Conservation (phyloP, 2,113 vertebrate species). For the Suncus etruscus region DNA sequence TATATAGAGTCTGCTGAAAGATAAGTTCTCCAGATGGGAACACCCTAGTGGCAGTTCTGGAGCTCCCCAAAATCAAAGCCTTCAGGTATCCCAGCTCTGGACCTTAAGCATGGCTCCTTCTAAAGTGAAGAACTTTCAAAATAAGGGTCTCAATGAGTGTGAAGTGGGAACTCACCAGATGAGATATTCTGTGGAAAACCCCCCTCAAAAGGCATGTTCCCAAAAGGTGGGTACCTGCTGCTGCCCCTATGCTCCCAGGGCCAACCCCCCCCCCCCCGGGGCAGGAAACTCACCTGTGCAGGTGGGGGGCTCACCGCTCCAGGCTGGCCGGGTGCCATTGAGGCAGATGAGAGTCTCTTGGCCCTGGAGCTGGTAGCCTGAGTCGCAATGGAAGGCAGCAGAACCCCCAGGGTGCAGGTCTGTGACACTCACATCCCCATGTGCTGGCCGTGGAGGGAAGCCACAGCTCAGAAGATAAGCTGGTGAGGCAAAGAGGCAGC, state of each 20-base stretch:
- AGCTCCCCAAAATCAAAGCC: neutral
- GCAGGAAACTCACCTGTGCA: constrained; percentile 85
- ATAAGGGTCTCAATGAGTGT: neutral
- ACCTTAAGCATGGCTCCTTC: neutral
- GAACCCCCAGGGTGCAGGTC: constrained; percentile 94
- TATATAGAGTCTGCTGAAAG: neutral
- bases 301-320: constrained; percentile 90
- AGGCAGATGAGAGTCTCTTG: constrained; percentile 92
- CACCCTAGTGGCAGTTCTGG: neutral
- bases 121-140: neutral
- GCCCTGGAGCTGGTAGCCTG: constrained; percentile 93
- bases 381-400: constrained; percentile 94
- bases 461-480: constrained; percentile 94
- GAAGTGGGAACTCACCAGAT: neutral
- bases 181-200: neutral
- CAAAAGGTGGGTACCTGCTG: too few species aligned
- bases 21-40: neutral
- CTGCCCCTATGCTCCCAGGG: neutral
- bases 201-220: neutral
- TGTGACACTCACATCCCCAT: constrained; percentile 93
- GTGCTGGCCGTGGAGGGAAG: constrained; percentile 91
- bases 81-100: neutral
- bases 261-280: neutral
- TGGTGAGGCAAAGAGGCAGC: constrained; percentile 68
- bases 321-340: constrained; percentile 92